Conservation (phyloP, 2,113 vertebrate genomes). For the Caloenas nicobarica region DNA sequence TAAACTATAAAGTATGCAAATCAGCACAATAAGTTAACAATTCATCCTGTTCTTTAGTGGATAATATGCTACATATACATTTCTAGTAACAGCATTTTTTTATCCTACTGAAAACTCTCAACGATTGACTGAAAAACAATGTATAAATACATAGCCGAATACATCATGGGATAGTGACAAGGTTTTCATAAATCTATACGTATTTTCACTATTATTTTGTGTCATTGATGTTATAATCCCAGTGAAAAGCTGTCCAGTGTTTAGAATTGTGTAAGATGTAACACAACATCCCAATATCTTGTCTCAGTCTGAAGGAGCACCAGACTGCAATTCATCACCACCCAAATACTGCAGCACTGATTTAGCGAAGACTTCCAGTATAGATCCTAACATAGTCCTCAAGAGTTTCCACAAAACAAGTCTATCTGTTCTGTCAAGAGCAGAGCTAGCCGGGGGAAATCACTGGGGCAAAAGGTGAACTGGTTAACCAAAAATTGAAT, state of each 20-base stretch:
- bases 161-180: neutral
- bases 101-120: neutral
- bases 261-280: neutral
- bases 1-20: neutral
- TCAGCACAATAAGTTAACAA: neutral
- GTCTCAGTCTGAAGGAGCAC: neutral
- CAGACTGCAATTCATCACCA: neutral
- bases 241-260: neutral
- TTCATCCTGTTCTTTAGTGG: neutral
- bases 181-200: neutral
- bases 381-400: neutral
- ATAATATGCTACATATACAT: neutral
- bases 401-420: neutral
- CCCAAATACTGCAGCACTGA: neutral
- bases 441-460: neutral
- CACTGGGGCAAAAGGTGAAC: neutral
- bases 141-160: neutral
- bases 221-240: neutral
- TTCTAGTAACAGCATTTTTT: neutral
- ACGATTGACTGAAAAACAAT: neutral
- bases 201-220: neutral
- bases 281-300: neutral
- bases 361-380: neutral
- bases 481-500: conserved; percentile 29
- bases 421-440: neutral